Conservation (phyloP, 1,140 invertebrate species). For the Gryllus bimaculatus region DNA sequence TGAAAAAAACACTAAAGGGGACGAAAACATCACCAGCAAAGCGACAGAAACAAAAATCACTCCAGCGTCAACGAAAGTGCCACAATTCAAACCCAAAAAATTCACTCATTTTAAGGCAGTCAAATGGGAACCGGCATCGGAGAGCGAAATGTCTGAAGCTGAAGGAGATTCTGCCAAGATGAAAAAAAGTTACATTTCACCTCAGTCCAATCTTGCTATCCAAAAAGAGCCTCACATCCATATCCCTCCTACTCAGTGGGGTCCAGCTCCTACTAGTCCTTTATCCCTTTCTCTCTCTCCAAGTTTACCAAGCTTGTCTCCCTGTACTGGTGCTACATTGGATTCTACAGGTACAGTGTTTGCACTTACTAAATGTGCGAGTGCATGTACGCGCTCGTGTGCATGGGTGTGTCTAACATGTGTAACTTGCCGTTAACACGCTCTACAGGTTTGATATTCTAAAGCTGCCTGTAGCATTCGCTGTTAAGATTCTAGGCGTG, state of each 20-base stretch:
- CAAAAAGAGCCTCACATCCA: slow-evolving; percentile 23
- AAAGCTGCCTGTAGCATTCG: too few species aligned
- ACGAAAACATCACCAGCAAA: not conserved
- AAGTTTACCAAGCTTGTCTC: slow-evolving; percentile 46
- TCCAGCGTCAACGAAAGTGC: slow-evolving; percentile 21
- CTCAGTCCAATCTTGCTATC: slow-evolving; percentile 25
- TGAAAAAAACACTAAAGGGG: slow-evolving; percentile 34
- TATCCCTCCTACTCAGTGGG: slow-evolving; percentile 38
- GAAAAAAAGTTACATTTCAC: slow-evolving; percentile 33
- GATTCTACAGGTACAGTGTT: slow-evolving; percentile 36
- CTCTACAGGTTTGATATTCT: too few species aligned
- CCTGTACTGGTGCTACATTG: slow-evolving; percentile 25
- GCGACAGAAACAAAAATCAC: not conserved
- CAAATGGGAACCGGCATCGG: slow-evolving; percentile 54
- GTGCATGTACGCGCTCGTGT: too few species aligned
- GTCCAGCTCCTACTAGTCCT: slow-evolving; percentile 46
- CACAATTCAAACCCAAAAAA: slow-evolving; percentile 32
- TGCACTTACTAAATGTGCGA: not conserved
- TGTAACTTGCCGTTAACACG: too few species aligned
- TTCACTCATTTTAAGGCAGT: slow-evolving; percentile 41
- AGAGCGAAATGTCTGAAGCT: slow-evolving; percentile 48
- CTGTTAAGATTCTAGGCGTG: too few species aligned
- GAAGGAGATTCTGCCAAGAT: slow-evolving; percentile 19
- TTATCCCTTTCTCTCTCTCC: slow-evolving; percentile 46
- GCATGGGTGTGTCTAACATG: too few species aligned